Percentiles rank a stretch among this genome's conserved stretches.
Evolutionary conservation across 2,888 invertebrate species (phyloP).

Genomic region (Trissolcus brochymenae): DNA sequence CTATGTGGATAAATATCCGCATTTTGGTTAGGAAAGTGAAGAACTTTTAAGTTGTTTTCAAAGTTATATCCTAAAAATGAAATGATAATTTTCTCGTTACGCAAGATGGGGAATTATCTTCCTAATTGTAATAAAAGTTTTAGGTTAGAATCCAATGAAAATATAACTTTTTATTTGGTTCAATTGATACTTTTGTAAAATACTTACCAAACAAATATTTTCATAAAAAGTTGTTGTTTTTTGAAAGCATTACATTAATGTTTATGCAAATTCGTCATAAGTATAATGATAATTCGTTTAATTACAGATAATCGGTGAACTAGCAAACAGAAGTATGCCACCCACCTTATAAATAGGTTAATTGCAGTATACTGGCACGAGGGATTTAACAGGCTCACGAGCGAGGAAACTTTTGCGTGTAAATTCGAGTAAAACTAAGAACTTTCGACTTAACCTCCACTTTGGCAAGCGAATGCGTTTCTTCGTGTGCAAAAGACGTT

Average conservation of each 20-base stretch:
- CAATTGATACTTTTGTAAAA: too few relatives aligned
- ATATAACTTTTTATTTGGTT: too few relatives aligned
- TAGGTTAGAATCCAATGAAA: too few relatives aligned
- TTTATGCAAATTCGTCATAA: slow-evolving; percentile 13
- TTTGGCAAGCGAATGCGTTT: slow-evolving; percentile 25
- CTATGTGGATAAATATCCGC: too few relatives aligned
- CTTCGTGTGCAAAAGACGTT: slow-evolving; percentile 45
- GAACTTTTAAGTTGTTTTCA: too few relatives aligned
- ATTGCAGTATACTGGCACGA: slow-evolving; percentile 53
- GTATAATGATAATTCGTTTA: slow-evolving; percentile 25
- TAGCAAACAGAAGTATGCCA: slow-evolving; percentile 28
- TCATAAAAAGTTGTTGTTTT: not conserved
- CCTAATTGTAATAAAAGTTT: too few relatives aligned
- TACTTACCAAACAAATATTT: not conserved
- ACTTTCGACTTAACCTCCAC: slow-evolving; percentile 50
- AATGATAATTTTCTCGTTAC: too few relatives aligned
- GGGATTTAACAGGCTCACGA: slow-evolving; percentile 44
- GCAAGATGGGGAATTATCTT: too few relatives aligned
- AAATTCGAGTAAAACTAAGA: slow-evolving; percentile 50
- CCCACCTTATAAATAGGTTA: slow-evolving; percentile 58
- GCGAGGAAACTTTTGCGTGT: slow-evolving; percentile 48
- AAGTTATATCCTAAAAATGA: too few relatives aligned
- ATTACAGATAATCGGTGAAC: slow-evolving; percentile 36
- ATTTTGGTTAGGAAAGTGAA: too few relatives aligned
- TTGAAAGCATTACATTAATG: not conserved